phyloP scores from a whole-genome alignment of 2,888 invertebrate genomes.

The Lapara coniferarum region DNA sequence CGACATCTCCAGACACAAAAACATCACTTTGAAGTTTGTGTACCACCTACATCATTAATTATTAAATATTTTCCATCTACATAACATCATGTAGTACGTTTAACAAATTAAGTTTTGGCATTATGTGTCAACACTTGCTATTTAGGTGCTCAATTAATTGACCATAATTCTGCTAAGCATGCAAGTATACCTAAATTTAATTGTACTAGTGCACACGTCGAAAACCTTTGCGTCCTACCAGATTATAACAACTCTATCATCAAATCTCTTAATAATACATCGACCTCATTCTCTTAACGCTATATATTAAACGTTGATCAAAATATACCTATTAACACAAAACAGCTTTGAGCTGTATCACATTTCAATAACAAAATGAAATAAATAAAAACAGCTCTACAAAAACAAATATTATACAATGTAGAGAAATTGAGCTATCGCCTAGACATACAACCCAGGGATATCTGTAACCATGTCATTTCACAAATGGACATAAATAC shows the following conservation, averaged over 20 bases:
- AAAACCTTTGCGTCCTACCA: conserved; percentile 58
- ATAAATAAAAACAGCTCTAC: conserved; percentile 69
- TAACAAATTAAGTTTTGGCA: conserved; percentile 17
- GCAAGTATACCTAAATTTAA: conserved; percentile 52
- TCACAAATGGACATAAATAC: conserved; percentile 41
- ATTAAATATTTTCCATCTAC: conserved; percentile 43
- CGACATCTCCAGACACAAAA: conserved; percentile 11
- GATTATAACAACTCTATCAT: conserved; percentile 59
- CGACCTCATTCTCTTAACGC: conserved; percentile 69
- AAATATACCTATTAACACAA: conserved; percentile 65
- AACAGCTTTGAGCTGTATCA: conserved; percentile 76
- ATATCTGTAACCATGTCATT: conserved; percentile 78
- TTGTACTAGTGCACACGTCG: conserved; percentile 52
- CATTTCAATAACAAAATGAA: conserved; percentile 67
- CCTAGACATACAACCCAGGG: conserved; percentile 80
- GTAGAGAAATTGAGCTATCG: conserved; percentile 74
- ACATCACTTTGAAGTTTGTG: conserved; percentile 18
- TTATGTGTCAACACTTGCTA: conserved; percentile 24
- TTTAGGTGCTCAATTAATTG: conserved; percentile 55
- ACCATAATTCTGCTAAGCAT: conserved; percentile 54
- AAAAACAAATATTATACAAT: conserved; percentile 54
- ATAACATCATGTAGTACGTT: conserved; percentile 42
- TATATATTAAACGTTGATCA: conserved; percentile 66
- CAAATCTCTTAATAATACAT: conserved; percentile 61
- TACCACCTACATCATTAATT: conserved; percentile 22